These are phyloP conservation scores for Aphaenogaster floridana DNA, from an alignment of 1,140 invertebrate species.

Conservation along the genomic window DNA sequence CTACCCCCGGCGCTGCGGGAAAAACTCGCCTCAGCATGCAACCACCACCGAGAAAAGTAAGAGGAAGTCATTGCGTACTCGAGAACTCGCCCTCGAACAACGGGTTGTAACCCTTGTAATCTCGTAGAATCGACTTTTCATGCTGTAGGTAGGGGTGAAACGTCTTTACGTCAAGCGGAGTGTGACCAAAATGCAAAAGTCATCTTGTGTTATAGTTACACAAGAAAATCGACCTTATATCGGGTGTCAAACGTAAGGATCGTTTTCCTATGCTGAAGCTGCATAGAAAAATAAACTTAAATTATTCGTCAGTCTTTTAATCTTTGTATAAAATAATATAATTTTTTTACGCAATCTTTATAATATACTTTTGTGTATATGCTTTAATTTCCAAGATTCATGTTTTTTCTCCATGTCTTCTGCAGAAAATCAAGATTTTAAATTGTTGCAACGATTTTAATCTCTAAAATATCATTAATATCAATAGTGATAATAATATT, in stretches of 20 bases:
- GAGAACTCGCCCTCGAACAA: background rate
- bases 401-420: background rate
- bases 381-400: background rate
- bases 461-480: background rate
- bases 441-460: slow-evolving; percentile 8
- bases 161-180: slow-evolving; percentile 11
- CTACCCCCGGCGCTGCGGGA: slow-evolving; percentile 43
- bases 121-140: slow-evolving; percentile 12
- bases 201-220: background rate
- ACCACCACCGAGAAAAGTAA: slow-evolving; percentile 92
- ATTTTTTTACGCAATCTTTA: background rate
- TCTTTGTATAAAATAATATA: background rate
- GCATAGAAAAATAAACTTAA: background rate
- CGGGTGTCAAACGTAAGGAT: background rate
- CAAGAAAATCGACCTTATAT: slow-evolving; percentile 27
- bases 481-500: slow-evolving; percentile 11
- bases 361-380: background rate
- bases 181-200: slow-evolving; percentile 16
- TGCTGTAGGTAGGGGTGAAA: background rate
- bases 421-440: background rate
- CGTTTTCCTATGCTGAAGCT: background rate
- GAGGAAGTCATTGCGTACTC: slow-evolving; percentile 53
- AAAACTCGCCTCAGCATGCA: slow-evolving; percentile 88
- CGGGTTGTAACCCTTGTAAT: background rate
- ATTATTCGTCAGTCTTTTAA: background rate